Base-by-base conservation (phyloP, 1,140 invertebrate species). In the Heterodera carotae region DNA sequence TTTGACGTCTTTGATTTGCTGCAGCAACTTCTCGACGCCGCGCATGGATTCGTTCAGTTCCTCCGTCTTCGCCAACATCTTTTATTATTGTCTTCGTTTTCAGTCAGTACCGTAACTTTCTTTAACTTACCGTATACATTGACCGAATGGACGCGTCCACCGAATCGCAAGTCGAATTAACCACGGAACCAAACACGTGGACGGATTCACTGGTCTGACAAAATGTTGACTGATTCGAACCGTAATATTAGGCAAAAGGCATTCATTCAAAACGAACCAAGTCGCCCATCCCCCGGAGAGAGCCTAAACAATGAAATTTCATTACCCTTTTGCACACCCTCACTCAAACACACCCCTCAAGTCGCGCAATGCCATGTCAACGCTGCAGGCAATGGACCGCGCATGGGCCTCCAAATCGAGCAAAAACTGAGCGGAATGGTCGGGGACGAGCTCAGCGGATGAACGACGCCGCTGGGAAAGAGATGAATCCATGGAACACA, bases 281-380 rank as follows among this genome's bases (percentile, higher is more conserved):
- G 39, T 82, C 81, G 27, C 79, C 82, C 69, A 82, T 78, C 27
- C 81, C 81, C 22, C 71, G 81, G 22, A 82, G 43, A 18, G 82
- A 80, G n/a, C 80, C 80, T 81, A 34, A 80, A 81, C 82, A 43
- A 7, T 22, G 25, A 48, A 75, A 75, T 73, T 22, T 5, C 71
- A 25, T 27, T 8, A 34, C 76, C n/a, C 7, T 56, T 3, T 15
- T 7, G 22, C n/a, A 76, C 66, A 22, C 8, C 36, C 36, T 29
- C 69, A 39, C 69, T 15, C 68, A 7, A 59, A 33, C 60, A 29
- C 12, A 81, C 80, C 81, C 67, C 81, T 39, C 22, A 82, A 60
- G 74, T 82, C 81, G 62, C 81, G 71, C 36, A 82, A 64, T 31
- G 77, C 79, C 81, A 82, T 82, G 36, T 82, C 81, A 29, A 82